Evolutionary conservation across 2,797 vertebrate genomes (phyloP).

Genomic region (Pseudochirops corinnae): DNA sequence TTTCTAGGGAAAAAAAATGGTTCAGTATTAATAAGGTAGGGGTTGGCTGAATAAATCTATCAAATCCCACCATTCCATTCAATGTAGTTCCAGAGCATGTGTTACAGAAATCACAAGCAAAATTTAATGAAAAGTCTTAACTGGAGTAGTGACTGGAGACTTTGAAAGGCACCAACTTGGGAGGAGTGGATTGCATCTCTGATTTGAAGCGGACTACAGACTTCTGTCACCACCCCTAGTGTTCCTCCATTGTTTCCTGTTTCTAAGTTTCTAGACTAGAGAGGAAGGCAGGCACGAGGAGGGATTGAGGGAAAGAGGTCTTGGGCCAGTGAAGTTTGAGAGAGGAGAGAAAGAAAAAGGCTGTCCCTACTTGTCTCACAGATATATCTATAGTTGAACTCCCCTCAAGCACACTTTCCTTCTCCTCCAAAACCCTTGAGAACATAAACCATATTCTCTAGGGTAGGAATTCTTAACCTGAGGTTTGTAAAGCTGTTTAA

Average conservation of each 20-base stretch:
- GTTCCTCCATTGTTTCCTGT: neutral
- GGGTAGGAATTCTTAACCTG: neutral
- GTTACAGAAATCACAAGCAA: neutral
- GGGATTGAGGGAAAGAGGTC: neutral
- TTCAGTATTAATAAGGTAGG: neutral
- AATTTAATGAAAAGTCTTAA: neutral
- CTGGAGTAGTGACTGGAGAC: neutral
- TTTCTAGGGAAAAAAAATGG: neutral
- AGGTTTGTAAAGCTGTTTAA: neutral
- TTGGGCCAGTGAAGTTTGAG: neutral
- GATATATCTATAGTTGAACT: neutral
- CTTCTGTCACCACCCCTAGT: too few relatives aligned
- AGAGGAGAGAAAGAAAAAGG: neutral
- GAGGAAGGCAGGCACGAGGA: neutral
- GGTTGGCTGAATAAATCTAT: neutral
- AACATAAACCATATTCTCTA: neutral
- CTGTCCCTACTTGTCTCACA: neutral
- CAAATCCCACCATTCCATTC: neutral
- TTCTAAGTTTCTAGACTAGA: neutral
- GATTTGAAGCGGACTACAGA: neutral
- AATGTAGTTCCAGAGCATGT: neutral
- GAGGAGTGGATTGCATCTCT: neutral
- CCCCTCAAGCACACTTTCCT: neutral
- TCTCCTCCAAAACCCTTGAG: neutral
- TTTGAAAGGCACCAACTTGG: neutral